Conservation (phyloP, 2,888 invertebrate genomes). For the Tortricodes alternella region DNA sequence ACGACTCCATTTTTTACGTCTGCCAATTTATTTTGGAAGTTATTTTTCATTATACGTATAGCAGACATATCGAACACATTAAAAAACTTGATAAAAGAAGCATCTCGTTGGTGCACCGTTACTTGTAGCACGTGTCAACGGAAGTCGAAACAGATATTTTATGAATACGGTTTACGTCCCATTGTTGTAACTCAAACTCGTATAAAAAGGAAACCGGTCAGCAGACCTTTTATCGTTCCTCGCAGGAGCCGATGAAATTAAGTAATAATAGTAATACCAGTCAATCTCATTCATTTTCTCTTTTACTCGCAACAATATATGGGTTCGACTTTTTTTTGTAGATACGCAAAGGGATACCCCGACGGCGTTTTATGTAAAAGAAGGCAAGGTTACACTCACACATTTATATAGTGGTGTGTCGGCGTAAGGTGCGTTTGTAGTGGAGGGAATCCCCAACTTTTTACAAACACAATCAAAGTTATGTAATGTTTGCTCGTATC, state of each 20-base stretch:
- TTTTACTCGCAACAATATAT: slow-evolving; percentile 76
- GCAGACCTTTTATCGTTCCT: slow-evolving; percentile 73
- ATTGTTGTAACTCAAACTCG: slow-evolving; percentile 74
- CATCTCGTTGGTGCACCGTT: slow-evolving; percentile 33
- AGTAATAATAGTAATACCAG: slow-evolving; percentile 80
- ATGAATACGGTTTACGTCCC: slow-evolving; percentile 77
- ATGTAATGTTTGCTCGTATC: slow-evolving; percentile 81
- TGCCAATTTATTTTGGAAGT: no score
- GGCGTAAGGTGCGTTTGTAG: slow-evolving; percentile 75
- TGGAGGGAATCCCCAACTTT: slow-evolving; percentile 82
- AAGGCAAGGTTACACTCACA: slow-evolving; percentile 81
- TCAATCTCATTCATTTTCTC: slow-evolving; percentile 79
- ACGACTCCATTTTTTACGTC: no score
- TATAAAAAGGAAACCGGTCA: slow-evolving; percentile 81
- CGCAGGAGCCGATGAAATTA: slow-evolving; percentile 72
- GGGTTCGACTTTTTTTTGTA: slow-evolving; percentile 74
- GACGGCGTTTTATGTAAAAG: slow-evolving; percentile 81
- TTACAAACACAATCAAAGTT: slow-evolving; percentile 83
- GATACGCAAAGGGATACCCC: slow-evolving; percentile 81
- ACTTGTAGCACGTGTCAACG: slow-evolving; percentile 58
- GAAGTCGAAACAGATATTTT: slow-evolving; percentile 67
- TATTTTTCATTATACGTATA: no score
- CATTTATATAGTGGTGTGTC: slow-evolving; percentile 54
- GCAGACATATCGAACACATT: not conserved
- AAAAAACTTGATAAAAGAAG: not conserved